Evolutionary conservation across 2,888 invertebrate genomes (phyloP).

Genomic region (Aphodius granarius): DNA sequence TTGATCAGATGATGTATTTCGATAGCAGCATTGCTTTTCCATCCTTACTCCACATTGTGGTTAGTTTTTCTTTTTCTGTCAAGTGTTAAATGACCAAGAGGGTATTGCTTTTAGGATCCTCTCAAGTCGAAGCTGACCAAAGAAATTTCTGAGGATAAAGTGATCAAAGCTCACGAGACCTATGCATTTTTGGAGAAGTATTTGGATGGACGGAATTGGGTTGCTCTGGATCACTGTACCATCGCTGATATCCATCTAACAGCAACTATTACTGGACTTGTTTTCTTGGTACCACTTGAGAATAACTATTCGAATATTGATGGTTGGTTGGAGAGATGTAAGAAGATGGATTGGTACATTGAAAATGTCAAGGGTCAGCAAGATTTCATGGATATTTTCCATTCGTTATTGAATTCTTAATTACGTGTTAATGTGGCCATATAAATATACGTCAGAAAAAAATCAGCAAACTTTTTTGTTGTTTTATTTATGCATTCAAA

Average conservation of each 20-base stretch:
- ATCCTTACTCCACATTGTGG: conserved; percentile 51
- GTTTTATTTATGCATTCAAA: no score
- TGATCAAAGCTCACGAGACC: conserved; percentile 44
- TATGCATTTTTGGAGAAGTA: conserved; percentile 56
- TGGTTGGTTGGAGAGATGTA: conserved; percentile 43
- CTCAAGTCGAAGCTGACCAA: not conserved
- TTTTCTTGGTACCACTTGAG: conserved; percentile 45
- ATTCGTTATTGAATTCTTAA: no score
- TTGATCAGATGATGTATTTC: conserved; percentile 60
- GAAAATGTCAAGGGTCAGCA: conserved; percentile 24
- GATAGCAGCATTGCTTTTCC: conserved; percentile 58
- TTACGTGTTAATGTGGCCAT: no score
- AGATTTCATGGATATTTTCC: no score
- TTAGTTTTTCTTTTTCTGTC: conserved; percentile 42
- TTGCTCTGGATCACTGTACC: conserved; percentile 57
- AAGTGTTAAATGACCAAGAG: not conserved
- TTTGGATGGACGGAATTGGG: conserved; percentile 54
- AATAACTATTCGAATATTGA: conserved; percentile 39
- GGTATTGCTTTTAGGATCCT: conserved; percentile 7
- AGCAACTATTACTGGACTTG: conserved; percentile 45
- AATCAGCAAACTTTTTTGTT: no score
- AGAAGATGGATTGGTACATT: conserved; percentile 40
- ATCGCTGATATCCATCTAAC: conserved; percentile 58
- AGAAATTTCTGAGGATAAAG: conserved; percentile 20
- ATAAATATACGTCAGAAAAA: no score